These are phyloP conservation scores for Portevinia maculata DNA, from an alignment of 2,888 invertebrate species.

Conservation along the genomic window DNA sequence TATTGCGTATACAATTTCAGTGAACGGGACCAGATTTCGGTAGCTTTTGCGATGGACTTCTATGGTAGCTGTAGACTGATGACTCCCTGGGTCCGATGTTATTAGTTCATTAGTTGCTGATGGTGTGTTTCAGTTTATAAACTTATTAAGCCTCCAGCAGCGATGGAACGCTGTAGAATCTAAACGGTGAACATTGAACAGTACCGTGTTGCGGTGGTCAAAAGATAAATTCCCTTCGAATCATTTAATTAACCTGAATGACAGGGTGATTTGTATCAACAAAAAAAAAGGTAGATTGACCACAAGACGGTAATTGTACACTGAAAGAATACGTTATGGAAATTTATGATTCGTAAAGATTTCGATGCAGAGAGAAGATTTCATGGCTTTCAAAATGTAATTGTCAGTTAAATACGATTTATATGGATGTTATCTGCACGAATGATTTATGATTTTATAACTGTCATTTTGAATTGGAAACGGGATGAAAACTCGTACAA, in stretches of 20 bases:
- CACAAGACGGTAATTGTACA: slow-evolving; percentile 30
- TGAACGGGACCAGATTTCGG: slow-evolving; percentile 50
- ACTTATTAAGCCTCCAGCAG: slow-evolving; percentile 54
- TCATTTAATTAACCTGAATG: slow-evolving; percentile 68
- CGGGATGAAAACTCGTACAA: too few relatives aligned
- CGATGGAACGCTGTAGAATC: slow-evolving; percentile 28
- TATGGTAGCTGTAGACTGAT: slow-evolving; percentile 36
- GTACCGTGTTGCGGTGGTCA: slow-evolving; percentile 17
- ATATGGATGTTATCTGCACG: too few relatives aligned
- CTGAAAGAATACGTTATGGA: slow-evolving; percentile 43
- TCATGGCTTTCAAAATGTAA: too few relatives aligned
- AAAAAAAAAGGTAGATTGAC: slow-evolving; percentile 26
- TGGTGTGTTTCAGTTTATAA: slow-evolving; percentile 59
- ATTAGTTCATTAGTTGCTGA: slow-evolving; percentile 71
- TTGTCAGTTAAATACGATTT: too few relatives aligned
- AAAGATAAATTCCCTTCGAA: slow-evolving; percentile 62
- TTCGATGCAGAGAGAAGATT: not conserved
- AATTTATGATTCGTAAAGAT: slow-evolving; percentile 48
- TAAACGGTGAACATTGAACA: slow-evolving; percentile 27
- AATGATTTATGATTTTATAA: too few relatives aligned
- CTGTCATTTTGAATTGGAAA: too few relatives aligned
- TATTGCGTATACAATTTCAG: slow-evolving; percentile 33
- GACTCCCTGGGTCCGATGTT: slow-evolving; percentile 60
- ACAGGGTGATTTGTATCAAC: slow-evolving; percentile 69
- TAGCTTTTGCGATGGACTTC: slow-evolving; percentile 62